phyloP scores from a whole-genome alignment of 2,888 invertebrate species.

The Pandemis heparana region DNA sequence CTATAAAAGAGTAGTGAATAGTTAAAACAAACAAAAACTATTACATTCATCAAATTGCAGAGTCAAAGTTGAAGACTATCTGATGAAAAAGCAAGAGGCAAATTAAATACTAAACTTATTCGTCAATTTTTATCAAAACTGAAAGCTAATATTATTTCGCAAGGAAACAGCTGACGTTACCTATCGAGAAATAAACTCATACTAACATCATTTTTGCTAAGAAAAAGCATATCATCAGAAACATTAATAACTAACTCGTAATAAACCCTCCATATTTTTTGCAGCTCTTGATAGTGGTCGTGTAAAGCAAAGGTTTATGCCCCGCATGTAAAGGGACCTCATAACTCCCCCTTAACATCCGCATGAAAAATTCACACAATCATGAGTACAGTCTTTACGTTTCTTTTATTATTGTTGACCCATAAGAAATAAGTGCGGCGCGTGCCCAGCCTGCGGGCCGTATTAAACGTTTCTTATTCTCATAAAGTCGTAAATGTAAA shows the following conservation, averaged over 20 bases:
- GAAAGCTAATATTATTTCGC: too few species aligned
- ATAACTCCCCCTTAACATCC: constrained; percentile 16
- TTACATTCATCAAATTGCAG: too few species aligned
- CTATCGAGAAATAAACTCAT: too few species aligned
- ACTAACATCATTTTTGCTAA: too few species aligned
- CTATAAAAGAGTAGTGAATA: too few species aligned
- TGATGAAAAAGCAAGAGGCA: too few species aligned
- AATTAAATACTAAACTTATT: too few species aligned
- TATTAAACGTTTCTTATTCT: constrained; percentile 30
- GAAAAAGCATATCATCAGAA: not conserved
- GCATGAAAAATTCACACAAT: constrained; percentile 35
- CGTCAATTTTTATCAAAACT: too few species aligned
- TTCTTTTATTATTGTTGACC: constrained; percentile 34
- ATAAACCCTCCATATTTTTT: constrained; percentile 1
- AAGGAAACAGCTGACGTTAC: too few species aligned
- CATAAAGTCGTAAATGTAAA: constrained; percentile 32
- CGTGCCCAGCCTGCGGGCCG: constrained; percentile 12
- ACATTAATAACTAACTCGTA: not conserved
- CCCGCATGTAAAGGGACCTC: not conserved
- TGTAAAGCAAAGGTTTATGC: not conserved
- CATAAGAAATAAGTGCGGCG: constrained; percentile 26
- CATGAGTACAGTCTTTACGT: constrained; percentile 22
- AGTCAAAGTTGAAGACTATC: too few species aligned
- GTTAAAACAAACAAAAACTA: too few species aligned
- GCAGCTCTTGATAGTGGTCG: not conserved